Conservation (phyloP, 2,113 vertebrate species). For the Pomatostomus ruficeps region DNA sequence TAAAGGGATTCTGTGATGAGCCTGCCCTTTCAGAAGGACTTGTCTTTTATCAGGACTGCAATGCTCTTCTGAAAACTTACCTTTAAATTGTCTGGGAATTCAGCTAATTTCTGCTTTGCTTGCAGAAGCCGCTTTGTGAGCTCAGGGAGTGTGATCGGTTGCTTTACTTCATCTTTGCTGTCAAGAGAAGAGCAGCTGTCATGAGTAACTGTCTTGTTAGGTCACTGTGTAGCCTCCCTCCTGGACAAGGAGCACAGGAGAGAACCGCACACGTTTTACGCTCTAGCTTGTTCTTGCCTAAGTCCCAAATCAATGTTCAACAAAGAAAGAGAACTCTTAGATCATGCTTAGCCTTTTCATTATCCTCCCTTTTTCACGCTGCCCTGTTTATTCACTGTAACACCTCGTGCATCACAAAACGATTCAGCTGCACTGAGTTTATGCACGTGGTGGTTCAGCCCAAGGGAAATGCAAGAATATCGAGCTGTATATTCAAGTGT, state of each 20-base stretch:
- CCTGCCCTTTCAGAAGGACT: not conserved
- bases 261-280: fast-evolving
- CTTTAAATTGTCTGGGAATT: slow-evolving; percentile 76
- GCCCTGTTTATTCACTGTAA: not conserved
- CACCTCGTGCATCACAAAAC: not conserved
- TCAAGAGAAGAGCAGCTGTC: not conserved
- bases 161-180: slow-evolving; percentile 60
- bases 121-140: slow-evolving; percentile 79
- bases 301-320: not conserved
- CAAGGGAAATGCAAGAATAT: not conserved
- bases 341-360: not conserved
- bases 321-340: not conserved
- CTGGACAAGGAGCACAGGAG: not conserved
- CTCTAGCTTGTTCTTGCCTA: not conserved
- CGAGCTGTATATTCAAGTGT: not conserved
- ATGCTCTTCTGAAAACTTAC: slow-evolving; percentile 36
- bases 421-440: not conserved
- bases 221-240: not conserved
- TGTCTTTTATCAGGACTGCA: not conserved
- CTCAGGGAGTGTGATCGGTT: slow-evolving; percentile 72
- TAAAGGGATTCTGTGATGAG: not conserved
- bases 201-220: not conserved
- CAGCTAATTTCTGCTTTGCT: slow-evolving; percentile 76
- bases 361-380: not conserved
- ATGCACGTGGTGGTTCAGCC: not conserved